phyloP scores from a whole-genome alignment of 1,140 invertebrate species.

The Diorhabda carinulata region DNA sequence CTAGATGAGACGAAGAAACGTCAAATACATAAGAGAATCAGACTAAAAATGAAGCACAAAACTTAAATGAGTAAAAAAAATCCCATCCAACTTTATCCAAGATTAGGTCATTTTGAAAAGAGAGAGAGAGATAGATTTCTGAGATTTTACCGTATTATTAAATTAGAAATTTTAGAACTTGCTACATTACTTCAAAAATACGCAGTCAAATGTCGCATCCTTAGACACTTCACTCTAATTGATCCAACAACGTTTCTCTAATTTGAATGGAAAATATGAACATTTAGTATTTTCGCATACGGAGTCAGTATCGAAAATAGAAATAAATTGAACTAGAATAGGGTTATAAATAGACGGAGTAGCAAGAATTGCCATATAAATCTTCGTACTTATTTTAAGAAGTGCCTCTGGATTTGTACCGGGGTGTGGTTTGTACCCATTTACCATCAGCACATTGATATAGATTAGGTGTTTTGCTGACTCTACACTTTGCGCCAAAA shows the following conservation, averaged over 20 bases:
- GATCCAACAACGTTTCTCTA: neutral
- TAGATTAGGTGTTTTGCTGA: constrained; percentile 14
- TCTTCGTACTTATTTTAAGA: constrained; percentile 18
- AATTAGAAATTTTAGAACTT: neutral
- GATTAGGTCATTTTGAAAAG: neutral
- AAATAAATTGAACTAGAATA: constrained; percentile 12
- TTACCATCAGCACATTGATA: constrained; percentile 15
- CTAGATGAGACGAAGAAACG: neutral
- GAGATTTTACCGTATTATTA: neutral
- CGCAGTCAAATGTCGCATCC: neutral
- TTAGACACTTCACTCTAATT: neutral
- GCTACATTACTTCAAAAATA: neutral
- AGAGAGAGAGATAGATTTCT: neutral
- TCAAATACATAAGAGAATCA: neutral
- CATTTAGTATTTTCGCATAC: neutral
- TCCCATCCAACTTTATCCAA: neutral
- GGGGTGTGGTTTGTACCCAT: constrained; percentile 18
- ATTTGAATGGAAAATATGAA: neutral
- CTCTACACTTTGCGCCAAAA: constrained; percentile 1
- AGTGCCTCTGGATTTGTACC: constrained; percentile 16
- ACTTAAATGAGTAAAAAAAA: neutral
- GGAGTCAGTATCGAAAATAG: constrained; percentile 3
- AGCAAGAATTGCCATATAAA: constrained; percentile 17
- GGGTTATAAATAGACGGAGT: constrained; percentile 14
- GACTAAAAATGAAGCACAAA: constrained; percentile 3